Evolutionary conservation across 2,797 vertebrate species (phyloP).

Genomic region (Gambelia wislizenii): DNA sequence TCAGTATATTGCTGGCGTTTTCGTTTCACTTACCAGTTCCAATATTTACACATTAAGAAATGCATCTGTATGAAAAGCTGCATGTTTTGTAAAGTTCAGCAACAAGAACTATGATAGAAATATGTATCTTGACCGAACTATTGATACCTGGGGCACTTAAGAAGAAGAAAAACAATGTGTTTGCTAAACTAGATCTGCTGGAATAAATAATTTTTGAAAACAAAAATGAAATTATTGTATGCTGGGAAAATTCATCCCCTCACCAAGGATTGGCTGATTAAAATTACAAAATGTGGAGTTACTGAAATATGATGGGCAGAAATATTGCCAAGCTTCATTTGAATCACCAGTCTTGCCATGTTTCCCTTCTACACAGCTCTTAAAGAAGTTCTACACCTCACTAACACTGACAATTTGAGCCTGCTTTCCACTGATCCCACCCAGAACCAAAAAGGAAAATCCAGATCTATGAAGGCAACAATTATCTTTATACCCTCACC

Average conservation of each 20-base stretch:
- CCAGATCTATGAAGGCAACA: neutral
- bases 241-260: neutral
- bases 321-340: neutral
- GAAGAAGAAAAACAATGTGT: neutral
- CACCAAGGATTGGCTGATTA: neutral
- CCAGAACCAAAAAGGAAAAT: neutral
- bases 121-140: slow-evolving; percentile 54
- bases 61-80: slow-evolving; percentile 67
- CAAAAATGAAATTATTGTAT: neutral
- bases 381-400: neutral
- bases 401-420: neutral
- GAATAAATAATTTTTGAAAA: neutral
- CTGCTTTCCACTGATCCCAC: neutral
- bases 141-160: slow-evolving; percentile 21
- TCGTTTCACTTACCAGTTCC: slow-evolving; percentile 62
- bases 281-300: neutral
- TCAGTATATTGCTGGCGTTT: slow-evolving; percentile 78
- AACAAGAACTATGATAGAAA: slow-evolving; percentile 56
- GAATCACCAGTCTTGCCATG: neutral
- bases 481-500: neutral
- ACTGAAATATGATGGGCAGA: neutral
- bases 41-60: slow-evolving; percentile 71
- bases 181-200: slow-evolving; percentile 7
- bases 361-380: neutral
- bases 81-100: slow-evolving; percentile 63